phyloP scores from a whole-genome alignment of 2,888 invertebrate species.

The Caenorhabditis sp. region DNA sequence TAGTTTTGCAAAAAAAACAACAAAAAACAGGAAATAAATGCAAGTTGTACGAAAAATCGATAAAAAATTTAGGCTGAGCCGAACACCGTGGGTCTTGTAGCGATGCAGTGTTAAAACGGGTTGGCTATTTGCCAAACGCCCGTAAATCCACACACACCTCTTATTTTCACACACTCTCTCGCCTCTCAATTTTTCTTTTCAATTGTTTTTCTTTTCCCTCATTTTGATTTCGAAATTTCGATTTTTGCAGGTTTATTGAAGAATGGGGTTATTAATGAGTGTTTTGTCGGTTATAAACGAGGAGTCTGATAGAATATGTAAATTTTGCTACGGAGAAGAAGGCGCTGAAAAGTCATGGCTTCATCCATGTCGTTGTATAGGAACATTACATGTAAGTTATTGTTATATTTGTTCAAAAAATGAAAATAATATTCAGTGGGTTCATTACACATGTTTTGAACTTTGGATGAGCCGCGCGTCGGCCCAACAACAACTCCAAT shows the following conservation, averaged over 20 bases:
- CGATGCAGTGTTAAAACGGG: slow-evolving; percentile 14
- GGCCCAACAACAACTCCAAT: slow-evolving; percentile 46
- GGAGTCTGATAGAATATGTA: slow-evolving; percentile 16
- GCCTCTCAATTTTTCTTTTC: slow-evolving; percentile 1
- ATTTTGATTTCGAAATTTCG: background rate
- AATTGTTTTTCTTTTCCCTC: background rate
- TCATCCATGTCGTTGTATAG: slow-evolving; percentile 49
- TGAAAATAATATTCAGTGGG: slow-evolving; percentile 41
- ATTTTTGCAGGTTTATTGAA: background rate
- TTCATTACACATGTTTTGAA: slow-evolving; percentile 49
- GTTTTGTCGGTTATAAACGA: slow-evolving; percentile 6
- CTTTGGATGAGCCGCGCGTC: slow-evolving; percentile 54
- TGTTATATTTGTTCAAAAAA: slow-evolving; percentile 3
- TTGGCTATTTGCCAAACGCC: slow-evolving; percentile 22
- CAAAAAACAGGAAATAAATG: slow-evolving; percentile 1
- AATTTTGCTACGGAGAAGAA: slow-evolving; percentile 43
- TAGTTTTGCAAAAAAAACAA: background rate
- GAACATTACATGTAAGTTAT: slow-evolving; percentile 44
- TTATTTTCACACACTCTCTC: slow-evolving; percentile 19
- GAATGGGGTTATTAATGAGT: slow-evolving; percentile 9
- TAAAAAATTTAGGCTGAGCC: slow-evolving; percentile 45
- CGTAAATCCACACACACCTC: slow-evolving; percentile 39
- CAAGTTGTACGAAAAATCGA: slow-evolving; percentile 25
- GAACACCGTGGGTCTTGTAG: slow-evolving; percentile 30
- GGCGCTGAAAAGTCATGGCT: slow-evolving; percentile 17